phyloP scores from a whole-genome alignment of 2,113 vertebrate genomes.

The Ranitomeya variabilis region DNA sequence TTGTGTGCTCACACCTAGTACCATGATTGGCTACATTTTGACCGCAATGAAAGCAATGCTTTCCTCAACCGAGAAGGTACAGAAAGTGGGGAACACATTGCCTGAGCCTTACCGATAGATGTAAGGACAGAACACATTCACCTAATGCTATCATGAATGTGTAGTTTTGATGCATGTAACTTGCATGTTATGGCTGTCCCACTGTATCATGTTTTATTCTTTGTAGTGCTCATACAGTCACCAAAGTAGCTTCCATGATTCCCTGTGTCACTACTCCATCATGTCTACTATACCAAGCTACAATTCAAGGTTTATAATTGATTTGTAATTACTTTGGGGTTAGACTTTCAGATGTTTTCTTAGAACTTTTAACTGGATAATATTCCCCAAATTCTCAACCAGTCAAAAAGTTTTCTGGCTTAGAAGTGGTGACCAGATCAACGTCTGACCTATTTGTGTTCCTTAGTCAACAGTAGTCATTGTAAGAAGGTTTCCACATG shows the following conservation, averaged over 20 bases:
- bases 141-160: too few relatives aligned
- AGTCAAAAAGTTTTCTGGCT: background rate
- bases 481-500: conserved; percentile 91
- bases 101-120: too few relatives aligned
- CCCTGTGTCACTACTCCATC: background rate
- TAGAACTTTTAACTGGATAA: background rate
- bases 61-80: too few relatives aligned
- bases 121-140: too few relatives aligned
- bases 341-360: background rate
- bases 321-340: background rate
- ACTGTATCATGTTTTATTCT: background rate
- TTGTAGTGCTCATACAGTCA: background rate
- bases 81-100: too few relatives aligned
- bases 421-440: background rate
- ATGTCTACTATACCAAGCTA: background rate
- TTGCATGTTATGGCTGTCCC: background rate
- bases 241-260: background rate
- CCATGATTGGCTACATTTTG: too few relatives aligned
- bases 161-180: too few relatives aligned
- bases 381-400: background rate
- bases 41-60: too few relatives aligned
- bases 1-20: too few relatives aligned
- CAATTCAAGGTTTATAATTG: background rate
- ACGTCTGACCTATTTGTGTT: conserved; percentile 73
- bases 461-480: conserved; percentile 82